Conservation (phyloP, 37 sponge, comb jelly and placozoan species). For the Dysidea cf. avara region DNA sequence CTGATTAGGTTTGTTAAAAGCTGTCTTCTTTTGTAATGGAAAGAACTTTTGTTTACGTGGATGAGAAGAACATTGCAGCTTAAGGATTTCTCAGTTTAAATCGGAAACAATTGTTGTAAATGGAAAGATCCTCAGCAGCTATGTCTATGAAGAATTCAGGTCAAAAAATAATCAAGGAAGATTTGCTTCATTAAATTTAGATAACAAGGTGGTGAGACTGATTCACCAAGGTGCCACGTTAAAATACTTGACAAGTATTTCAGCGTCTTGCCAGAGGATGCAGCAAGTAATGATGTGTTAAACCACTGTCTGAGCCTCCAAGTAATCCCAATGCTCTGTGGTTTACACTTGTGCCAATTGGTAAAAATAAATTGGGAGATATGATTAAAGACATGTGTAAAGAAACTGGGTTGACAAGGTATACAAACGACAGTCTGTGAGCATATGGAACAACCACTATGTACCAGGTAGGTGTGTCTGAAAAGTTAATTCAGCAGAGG, state of each 20-base stretch:
- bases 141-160: too few species aligned
- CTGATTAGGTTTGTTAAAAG: too few species aligned
- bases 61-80: too few species aligned
- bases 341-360: constrained; percentile 34
- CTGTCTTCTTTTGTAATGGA: too few species aligned
- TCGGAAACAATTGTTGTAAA: too few species aligned
- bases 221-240: too few species aligned
- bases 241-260: constrained; percentile 17
- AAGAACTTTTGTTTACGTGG: too few species aligned
- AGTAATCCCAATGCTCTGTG: not conserved
- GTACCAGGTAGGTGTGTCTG: constrained; percentile 27
- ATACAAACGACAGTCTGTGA: constrained; percentile 49
- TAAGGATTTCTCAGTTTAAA: too few species aligned
- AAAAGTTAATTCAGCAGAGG: constrained; percentile 24
- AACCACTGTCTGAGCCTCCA: not conserved
- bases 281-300: not conserved
- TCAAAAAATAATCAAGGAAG: too few species aligned
- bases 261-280: not conserved
- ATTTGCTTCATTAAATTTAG: too few species aligned
- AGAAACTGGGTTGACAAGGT: not conserved
- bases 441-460: constrained; percentile 34
- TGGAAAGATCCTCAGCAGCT: too few species aligned
- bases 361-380: constrained; percentile 8
- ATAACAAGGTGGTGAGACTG: too few species aligned
- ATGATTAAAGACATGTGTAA: constrained; percentile 38